Evolutionary conservation across 2,797 vertebrate species (phyloP), one percentile per base, ranked within the genome.

Genomic region (Urophycis tenuis): DNA sequence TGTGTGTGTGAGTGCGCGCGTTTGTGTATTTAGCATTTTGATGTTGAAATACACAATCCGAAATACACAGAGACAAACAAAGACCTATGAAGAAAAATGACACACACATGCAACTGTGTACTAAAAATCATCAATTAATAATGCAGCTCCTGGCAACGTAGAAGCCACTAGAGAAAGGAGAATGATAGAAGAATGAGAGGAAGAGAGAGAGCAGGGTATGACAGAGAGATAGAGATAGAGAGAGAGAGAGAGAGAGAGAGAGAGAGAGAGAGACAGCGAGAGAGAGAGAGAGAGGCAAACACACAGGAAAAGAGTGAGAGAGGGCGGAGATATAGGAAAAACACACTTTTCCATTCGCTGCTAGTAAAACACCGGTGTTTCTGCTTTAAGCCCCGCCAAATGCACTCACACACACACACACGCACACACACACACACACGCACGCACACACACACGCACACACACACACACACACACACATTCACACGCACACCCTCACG

Each of bases 341-440:
- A 70, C 30, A 32, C 29, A 60, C 53, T 25, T 19, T 70, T 70
- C 67, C 67, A 31, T 70, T 70, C 31, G 30, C 29, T 32, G 31
- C 67, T 70, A 70, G 12, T 15, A 32, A 70, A 70, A 70, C 4
- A 70, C 29, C 3, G 14, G n/a, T n/a, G n/a, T n/a, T n/a, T n/a
- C n/a, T n/a, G n/a, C 6, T 25, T 14, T 69, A 30, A 30, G 25
- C 25, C 64, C 64, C 29, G 64, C 25, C 64, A 69, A 35, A 53
- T n/a, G n/a, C n/a, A n/a, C n/a, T n/a, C 39, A 60, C 41, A 35
- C 45, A 19, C 33, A 19, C 53, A n/a, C 34, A 73, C 72, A 34
- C 76, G 72, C 78, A 78, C 45, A 49, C 35, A 75, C 74, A 75
- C 73, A 72, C 73, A n/a, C n/a, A n/a, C n/a, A n/a, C n/a, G n/a